phyloP scores from a whole-genome alignment of 1,140 invertebrate genomes.

The Lepidurus apus region DNA sequence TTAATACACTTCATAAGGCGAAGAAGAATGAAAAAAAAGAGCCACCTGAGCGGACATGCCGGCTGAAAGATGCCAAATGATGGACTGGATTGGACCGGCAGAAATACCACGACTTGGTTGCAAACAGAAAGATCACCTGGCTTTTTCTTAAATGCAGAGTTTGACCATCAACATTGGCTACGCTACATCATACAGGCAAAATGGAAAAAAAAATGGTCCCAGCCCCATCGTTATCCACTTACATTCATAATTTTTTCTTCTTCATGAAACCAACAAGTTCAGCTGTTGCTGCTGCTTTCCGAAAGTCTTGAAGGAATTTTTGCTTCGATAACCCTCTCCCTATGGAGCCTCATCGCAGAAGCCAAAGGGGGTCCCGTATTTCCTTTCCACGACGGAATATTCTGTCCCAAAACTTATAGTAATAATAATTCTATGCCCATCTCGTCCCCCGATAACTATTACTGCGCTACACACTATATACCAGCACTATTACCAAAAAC shows the following conservation, averaged over 20 bases:
- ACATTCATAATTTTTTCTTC: not conserved
- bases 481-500: not conserved
- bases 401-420: conserved; percentile 15
- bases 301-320: not conserved
- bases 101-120: not conserved
- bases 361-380: not conserved
- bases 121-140: not conserved
- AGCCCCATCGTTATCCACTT: not conserved
- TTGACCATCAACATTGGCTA: not conserved
- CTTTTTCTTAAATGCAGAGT: not conserved
- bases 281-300: not conserved
- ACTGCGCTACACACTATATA: conserved; percentile 5
- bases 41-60: conserved; percentile 11
- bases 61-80: not conserved
- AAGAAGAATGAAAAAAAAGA: not conserved
- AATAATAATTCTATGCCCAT: conserved; percentile 12
- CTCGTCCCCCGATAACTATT: conserved; percentile 12
- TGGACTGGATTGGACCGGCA: not conserved
- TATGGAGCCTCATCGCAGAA: conserved; percentile 18
- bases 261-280: not conserved
- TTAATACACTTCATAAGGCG: conserved; percentile 1
- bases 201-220: not conserved
- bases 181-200: not conserved
- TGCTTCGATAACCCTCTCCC: conserved; percentile 13
- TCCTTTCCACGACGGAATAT: not conserved